phyloP scores from a whole-genome alignment of 2,113 vertebrate species.

The Bufo bufo region DNA sequence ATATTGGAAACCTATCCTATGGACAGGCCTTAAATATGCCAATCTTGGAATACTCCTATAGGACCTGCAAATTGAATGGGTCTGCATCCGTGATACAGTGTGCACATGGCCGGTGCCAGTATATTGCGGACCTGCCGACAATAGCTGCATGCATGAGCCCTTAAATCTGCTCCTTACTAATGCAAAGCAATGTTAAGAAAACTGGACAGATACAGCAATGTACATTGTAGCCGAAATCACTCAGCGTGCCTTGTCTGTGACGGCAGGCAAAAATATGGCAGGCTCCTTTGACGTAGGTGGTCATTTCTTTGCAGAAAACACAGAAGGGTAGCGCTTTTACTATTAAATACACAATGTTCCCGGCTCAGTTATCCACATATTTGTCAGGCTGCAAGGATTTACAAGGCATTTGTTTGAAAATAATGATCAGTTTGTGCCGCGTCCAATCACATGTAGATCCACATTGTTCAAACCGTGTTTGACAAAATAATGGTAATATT shows the following conservation, averaged over 20 bases:
- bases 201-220: not conserved
- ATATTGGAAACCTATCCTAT: no score
- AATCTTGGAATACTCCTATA: no score
- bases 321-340: not conserved
- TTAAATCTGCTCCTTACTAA: not conserved
- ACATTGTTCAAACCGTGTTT: not conserved
- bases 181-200: not conserved
- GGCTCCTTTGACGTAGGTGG: constrained; percentile 10
- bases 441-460: constrained; percentile 21
- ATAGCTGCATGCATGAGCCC: no score
- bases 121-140: no score
- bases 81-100: no score
- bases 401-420: constrained; percentile 18
- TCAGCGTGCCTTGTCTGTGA: no score
- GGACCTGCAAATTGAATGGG: no score
- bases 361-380: not conserved
- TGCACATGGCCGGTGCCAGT: no score
- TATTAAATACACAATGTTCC: constrained; percentile 34
- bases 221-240: not conserved
- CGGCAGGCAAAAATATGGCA: not conserved
- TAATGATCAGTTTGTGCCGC: constrained; percentile 31
- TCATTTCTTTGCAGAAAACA: constrained; percentile 23
- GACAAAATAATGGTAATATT: constrained; percentile 47
- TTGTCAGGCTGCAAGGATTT: constrained; percentile 34
- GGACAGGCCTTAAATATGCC: no score